Percentiles rank a stretch among this genome's conserved stretches.
phyloP scores from a whole-genome alignment of 1,140 invertebrate species.

The Calliopsis andreniformis region DNA sequence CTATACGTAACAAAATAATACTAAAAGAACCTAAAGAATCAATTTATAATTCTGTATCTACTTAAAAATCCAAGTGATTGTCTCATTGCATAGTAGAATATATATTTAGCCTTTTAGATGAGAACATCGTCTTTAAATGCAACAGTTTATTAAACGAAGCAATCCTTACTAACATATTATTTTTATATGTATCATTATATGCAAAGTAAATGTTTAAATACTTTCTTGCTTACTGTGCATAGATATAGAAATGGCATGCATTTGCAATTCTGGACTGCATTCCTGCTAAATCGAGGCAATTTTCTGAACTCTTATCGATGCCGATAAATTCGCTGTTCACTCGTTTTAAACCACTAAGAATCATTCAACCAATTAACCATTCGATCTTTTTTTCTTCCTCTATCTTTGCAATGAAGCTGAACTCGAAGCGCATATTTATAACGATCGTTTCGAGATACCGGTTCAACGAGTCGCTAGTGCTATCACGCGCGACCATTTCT shows the following conservation, averaged over 20 bases:
- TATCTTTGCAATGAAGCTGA: not conserved
- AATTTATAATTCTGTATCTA: too few species aligned
- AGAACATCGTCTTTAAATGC: too few species aligned
- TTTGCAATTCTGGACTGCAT: not conserved
- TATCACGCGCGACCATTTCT: not conserved
- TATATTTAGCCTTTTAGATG: too few species aligned
- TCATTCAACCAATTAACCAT: constrained; percentile 9
- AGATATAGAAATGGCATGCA: constrained; percentile 8
- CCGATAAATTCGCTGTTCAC: not conserved
- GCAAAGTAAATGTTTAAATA: too few species aligned
- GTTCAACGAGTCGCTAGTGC: not conserved
- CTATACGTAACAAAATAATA: too few species aligned
- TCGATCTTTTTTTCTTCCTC: not conserved
- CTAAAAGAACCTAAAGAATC: too few species aligned
- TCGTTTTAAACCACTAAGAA: not conserved
- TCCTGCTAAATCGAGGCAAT: constrained; percentile 19
- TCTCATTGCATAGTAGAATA: too few species aligned
- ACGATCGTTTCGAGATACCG: constrained; percentile 4
- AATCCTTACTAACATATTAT: too few species aligned
- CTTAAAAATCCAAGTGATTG: too few species aligned
- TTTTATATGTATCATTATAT: too few species aligned
- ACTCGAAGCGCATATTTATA: not conserved
- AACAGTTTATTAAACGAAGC: too few species aligned
- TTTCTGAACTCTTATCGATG: constrained; percentile 16
- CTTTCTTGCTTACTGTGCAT: not conserved